phyloP scores from a whole-genome alignment of 2,113 vertebrate species.

The Scomber colias region DNA sequence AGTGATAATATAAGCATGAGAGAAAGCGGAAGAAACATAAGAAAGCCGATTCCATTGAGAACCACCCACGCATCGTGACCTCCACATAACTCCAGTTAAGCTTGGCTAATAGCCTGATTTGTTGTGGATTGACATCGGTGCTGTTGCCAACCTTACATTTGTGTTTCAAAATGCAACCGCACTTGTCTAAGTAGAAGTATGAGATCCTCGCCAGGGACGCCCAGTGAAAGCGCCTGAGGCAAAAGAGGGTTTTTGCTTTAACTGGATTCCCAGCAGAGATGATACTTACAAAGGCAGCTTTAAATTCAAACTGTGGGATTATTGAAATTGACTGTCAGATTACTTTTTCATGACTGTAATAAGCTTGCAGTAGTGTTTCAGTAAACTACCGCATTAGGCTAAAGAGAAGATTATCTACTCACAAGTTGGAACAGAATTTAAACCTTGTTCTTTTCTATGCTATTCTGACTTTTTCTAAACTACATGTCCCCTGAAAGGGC shows the following conservation, averaged over 20 bases:
- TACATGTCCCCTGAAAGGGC: conserved; percentile 38
- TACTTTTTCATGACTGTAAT: conserved; percentile 1
- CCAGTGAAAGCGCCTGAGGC: conserved; percentile 40
- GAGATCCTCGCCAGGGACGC: conserved; percentile 30
- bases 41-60: neutral
- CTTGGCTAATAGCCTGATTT: conserved; percentile 13
- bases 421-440: conserved; percentile 10
- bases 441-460: conserved; percentile 4
- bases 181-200: conserved; percentile 19
- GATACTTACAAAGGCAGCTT: conserved; percentile 11
- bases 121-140: neutral
- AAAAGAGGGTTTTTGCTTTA: conserved; percentile 5
- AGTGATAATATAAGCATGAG: neutral
- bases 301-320: conserved; percentile 36
- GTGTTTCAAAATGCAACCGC: conserved; percentile 28
- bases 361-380: conserved; percentile 17
- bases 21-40: neutral
- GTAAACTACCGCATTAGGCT: conserved; percentile 33
- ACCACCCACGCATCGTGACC: conserved; percentile 35
- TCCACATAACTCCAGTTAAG: conserved; percentile 8
- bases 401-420: conserved; percentile 11
- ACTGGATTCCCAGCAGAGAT: conserved; percentile 28
- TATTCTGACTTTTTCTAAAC: neutral
- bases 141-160: conserved; percentile 16
- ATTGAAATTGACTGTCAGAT: conserved; percentile 42